phyloP scores from a whole-genome alignment of 2,888 invertebrate species.

The Periphyllus acericola region DNA sequence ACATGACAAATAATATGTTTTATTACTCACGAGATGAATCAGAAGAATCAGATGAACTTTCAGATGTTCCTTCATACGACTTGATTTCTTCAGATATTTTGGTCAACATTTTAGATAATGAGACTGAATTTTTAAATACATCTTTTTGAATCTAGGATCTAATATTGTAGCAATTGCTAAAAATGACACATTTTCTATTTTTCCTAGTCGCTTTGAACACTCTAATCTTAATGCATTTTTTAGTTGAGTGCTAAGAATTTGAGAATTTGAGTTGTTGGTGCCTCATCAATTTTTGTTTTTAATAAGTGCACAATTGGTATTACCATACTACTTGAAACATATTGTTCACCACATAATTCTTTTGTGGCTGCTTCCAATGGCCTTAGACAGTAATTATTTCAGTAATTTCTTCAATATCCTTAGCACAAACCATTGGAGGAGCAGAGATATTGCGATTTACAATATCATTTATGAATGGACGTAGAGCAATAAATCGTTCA shows the following conservation, averaged over 20 bases:
- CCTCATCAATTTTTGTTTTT: slow-evolving; percentile 16
- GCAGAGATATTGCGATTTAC: slow-evolving; percentile 22
- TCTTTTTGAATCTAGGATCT: slow-evolving; percentile 22
- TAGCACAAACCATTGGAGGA: slow-evolving; percentile 43
- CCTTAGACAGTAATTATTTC: too few relatives aligned
- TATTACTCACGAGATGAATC: not conserved
- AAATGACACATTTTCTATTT: slow-evolving; percentile 15
- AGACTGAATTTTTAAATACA: slow-evolving; percentile 12
- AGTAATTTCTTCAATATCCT: not conserved
- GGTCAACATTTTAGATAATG: slow-evolving; percentile 5
- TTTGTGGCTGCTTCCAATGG: too few relatives aligned
- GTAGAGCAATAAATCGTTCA: slow-evolving; percentile 11
- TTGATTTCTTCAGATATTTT: slow-evolving; percentile 17
- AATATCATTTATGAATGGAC: not conserved
- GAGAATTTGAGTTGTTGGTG: slow-evolving; percentile 10
- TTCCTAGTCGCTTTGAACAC: not conserved
- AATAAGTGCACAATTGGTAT: slow-evolving; percentile 11
- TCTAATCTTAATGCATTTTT: not conserved
- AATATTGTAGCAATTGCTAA: slow-evolving; percentile 25
- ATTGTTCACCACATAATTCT: slow-evolving; percentile 22
- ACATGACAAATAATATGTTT: not conserved
- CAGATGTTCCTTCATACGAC: not conserved
- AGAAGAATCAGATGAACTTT: slow-evolving; percentile 35
- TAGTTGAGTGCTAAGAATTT: slow-evolving; percentile 2
- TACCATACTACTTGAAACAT: slow-evolving; percentile 22